These are phyloP conservation scores for Tenthredo notha DNA, from an alignment of 2,888 invertebrate genomes.

Conservation along the genomic window DNA sequence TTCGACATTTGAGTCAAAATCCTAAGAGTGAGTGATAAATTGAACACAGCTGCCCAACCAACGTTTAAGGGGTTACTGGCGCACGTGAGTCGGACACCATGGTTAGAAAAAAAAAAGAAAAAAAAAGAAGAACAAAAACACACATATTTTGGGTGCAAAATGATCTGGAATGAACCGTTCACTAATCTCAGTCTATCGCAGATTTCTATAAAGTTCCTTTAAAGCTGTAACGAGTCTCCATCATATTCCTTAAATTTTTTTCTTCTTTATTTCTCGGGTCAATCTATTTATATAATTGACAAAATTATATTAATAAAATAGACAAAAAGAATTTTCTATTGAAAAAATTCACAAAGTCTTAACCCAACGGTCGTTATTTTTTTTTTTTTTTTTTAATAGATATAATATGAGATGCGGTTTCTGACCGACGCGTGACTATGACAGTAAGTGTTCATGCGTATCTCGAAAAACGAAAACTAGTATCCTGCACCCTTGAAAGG, in stretches of 20 bases:
- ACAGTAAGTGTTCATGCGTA: background rate
- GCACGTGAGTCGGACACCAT: constrained; percentile 53
- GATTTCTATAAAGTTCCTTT: background rate
- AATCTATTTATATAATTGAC: background rate
- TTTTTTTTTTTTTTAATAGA: no score
- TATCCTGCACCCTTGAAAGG: background rate
- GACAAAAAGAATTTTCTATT: background rate
- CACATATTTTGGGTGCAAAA: constrained; percentile 43
- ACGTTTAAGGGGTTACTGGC: constrained; percentile 64
- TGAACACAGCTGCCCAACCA: constrained; percentile 66
- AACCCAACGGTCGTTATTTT: background rate
- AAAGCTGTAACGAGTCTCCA: background rate
- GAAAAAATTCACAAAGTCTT: background rate
- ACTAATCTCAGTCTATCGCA: background rate
- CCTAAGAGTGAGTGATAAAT: constrained; percentile 63
- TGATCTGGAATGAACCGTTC: constrained; percentile 10
- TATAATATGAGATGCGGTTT: background rate
- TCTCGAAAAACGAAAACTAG: background rate
- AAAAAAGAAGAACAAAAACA: constrained; percentile 25
- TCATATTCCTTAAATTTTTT: background rate
- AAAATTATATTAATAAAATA: background rate
- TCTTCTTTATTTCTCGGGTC: background rate
- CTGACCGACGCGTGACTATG: background rate
- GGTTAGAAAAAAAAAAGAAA: background rate
- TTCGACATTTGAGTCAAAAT: constrained; percentile 55